phyloP scores from a whole-genome alignment of 2,797 vertebrate genomes.

The Percopsis omiscomaycus region DNA sequence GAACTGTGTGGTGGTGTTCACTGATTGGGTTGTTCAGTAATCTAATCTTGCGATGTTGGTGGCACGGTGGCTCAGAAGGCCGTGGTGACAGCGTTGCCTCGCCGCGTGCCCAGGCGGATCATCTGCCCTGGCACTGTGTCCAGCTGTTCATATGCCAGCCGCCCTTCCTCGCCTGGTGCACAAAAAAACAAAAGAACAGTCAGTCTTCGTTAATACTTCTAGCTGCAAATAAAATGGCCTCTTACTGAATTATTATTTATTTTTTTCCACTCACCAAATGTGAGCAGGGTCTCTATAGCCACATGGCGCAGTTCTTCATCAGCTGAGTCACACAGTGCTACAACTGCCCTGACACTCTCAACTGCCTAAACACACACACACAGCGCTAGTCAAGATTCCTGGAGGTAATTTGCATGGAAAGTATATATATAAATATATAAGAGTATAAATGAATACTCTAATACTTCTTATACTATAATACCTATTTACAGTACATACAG shows the following conservation, averaged over 20 bases:
- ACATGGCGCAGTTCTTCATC: conserved; percentile 89
- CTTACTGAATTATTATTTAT: not conserved
- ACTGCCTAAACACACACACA: conserved; percentile 77
- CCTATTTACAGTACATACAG: too few species aligned
- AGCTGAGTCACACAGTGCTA: conserved; percentile 87
- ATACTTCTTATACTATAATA: too few species aligned
- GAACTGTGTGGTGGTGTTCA: conserved; percentile 20
- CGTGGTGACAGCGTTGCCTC: conserved; percentile 86
- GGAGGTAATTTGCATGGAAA: too few species aligned
- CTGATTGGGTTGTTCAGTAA: too few species aligned
- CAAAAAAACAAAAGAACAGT: not conserved
- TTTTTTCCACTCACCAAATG: conserved; percentile 84
- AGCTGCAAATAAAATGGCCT: not conserved
- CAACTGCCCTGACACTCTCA: conserved; percentile 90
- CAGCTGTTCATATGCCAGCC: conserved; percentile 92
- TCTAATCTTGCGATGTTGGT: not conserved
- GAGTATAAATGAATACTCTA: too few species aligned
- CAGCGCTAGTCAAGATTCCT: too few species aligned
- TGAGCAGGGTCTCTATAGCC: conserved; percentile 91
- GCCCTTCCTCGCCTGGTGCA: conserved; percentile 88
- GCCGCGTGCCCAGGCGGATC: conserved; percentile 78
- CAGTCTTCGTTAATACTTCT: not conserved
- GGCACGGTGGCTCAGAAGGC: conserved; percentile 73
- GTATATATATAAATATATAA: too few species aligned
- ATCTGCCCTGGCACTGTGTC: conserved; percentile 88